Evolutionary conservation across 2,797 vertebrate species (phyloP), one percentile per base, ranked within the genome.

Genomic region (Taeniopygia guttata): DNA sequence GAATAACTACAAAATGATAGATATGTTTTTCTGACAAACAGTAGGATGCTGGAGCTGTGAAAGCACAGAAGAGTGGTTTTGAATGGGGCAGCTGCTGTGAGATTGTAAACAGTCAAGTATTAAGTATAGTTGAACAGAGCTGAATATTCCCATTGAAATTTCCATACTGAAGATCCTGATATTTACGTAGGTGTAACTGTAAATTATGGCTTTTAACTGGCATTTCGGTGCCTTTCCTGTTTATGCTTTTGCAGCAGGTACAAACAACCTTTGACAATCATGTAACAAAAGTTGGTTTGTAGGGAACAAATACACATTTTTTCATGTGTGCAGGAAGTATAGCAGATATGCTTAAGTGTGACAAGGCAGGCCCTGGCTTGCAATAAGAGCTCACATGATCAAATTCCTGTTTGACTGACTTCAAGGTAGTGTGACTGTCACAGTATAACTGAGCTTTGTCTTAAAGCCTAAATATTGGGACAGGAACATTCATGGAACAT

Each of bases 1-100:
- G 54, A 90, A 76, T 59, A n/a, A 75, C 62, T 95, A 16, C 64
- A 87, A 95, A 91, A 78, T 89, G 29, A 77, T 66, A 77, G 84
- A 54, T 66, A 13, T 78, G 82, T 38, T 87, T 22, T 86, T 89
- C 62, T 93, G 62, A 75, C 38, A 85, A 94, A 83, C 49, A 55
- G 64, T 72, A 76, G 49, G 60, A 52, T 83, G 27, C 25, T 91
- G 75, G 64, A 92, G 54, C 78, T 90, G 36, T 74, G 63, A 89
- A 89, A 93, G 68, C 60, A 62, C 72, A 51, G 78, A 68, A 85
- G 54, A 89, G 18, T 92, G 46, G 14, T 83, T 93, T 80, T 91
- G 79, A 93, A 78, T 58, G 25, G 36, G 55, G 30, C 30, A 70
- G 29, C 78, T 75, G 49, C 90, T 91, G 64, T 55, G 78, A 83